These are phyloP conservation scores for Palloptera scutellata DNA, from an alignment of 2,888 invertebrate genomes.

Conservation along the genomic window DNA sequence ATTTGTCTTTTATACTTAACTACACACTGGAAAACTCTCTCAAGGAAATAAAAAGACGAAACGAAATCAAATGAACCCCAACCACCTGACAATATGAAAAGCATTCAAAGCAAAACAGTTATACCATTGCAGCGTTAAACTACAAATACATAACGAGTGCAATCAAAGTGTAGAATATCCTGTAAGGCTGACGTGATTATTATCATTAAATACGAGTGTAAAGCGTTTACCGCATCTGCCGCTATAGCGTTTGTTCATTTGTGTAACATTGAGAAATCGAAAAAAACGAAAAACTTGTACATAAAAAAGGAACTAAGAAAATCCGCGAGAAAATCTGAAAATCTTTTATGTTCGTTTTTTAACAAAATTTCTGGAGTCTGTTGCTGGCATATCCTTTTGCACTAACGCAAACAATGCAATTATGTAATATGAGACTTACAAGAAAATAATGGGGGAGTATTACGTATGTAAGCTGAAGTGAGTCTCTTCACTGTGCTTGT, in stretches of 20 bases:
- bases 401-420: neutral
- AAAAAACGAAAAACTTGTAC: neutral
- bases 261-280: too few species aligned
- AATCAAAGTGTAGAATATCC: conserved; percentile 19
- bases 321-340: conserved; percentile 21
- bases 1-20: neutral
- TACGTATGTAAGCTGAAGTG: neutral
- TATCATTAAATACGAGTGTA: neutral
- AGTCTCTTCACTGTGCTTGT: neutral
- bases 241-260: too few species aligned
- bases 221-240: conserved; percentile 11
- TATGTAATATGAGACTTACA: neutral
- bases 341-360: conserved; percentile 9
- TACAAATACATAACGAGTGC: too few species aligned
- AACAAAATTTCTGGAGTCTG: neutral
- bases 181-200: conserved; percentile 17
- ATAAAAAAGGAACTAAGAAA: neutral
- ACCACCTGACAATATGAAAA: conserved; percentile 39
- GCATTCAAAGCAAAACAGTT: neutral
- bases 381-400: neutral
- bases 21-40: neutral
- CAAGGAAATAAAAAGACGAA: neutral
- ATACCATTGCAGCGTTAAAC: neutral
- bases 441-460: neutral
- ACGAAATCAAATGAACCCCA: conserved; percentile 17